Evolutionary conservation across 2,888 invertebrate genomes (phyloP).

Genomic region (Charanyca ferruginea): DNA sequence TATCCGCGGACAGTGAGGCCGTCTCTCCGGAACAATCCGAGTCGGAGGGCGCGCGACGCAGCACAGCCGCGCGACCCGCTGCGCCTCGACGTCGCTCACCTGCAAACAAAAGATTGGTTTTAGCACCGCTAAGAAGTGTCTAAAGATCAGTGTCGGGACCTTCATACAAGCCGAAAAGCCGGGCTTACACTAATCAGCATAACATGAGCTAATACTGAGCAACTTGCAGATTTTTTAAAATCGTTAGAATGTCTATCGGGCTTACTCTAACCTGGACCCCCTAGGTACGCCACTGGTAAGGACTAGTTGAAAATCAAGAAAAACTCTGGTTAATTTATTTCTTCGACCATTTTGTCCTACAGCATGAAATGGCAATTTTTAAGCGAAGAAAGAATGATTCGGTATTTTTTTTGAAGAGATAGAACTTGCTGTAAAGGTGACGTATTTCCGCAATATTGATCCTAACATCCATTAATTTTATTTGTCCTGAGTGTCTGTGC

Average conservation of each 20-base stretch:
- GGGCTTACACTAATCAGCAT: too few relatives aligned
- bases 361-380: not conserved
- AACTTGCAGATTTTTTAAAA: too few relatives aligned
- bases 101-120: constrained; percentile 49
- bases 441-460: not conserved
- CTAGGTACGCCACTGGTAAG: too few relatives aligned
- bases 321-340: not conserved
- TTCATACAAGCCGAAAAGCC: too few relatives aligned
- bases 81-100: constrained; percentile 87
- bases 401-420: not conserved
- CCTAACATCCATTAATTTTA: not conserved
- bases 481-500: not conserved
- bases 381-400: constrained; percentile 5
- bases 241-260: too few relatives aligned
- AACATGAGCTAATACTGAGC: too few relatives aligned
- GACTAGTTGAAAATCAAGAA: not conserved
- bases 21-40: constrained; percentile 90
- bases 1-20: constrained; percentile 88
- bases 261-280: too few relatives aligned
- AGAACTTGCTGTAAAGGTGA: constrained; percentile 2
- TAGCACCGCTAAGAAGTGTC: too few relatives aligned
- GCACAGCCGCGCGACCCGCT: constrained; percentile 83
- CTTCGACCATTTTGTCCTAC: not conserved
- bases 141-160: too few relatives aligned
- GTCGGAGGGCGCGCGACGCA: constrained; percentile 86